These are phyloP conservation scores for Pyrocephalus nanus DNA, from an alignment of 2,797 vertebrate species.

Conservation along the genomic window DNA sequence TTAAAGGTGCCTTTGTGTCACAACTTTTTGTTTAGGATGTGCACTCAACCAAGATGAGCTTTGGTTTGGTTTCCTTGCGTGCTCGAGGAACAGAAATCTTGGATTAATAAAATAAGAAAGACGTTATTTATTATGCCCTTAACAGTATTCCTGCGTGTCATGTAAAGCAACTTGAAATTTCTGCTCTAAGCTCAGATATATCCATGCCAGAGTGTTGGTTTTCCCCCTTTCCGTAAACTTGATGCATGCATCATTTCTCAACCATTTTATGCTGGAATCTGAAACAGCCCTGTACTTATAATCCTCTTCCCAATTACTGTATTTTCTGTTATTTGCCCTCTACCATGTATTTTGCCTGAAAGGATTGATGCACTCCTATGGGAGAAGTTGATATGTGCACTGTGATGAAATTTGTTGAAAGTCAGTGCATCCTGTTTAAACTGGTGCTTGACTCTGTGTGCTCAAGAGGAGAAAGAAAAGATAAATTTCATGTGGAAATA, in stretches of 20 bases:
- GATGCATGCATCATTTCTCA: neutral
- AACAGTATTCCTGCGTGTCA: neutral
- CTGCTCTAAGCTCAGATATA: neutral
- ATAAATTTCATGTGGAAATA: neutral
- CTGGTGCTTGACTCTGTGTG: neutral
- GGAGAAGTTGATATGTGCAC: neutral
- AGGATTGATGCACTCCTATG: neutral
- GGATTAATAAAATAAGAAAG: neutral
- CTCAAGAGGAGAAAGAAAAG: neutral
- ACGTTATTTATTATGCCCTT: neutral
- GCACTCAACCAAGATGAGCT: neutral
- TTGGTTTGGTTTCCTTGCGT: neutral
- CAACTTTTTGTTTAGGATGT: constrained; percentile 13
- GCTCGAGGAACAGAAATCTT: neutral
- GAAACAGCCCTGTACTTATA: neutral
- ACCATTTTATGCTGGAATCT: neutral
- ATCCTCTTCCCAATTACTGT: neutral
- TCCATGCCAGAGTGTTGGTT: neutral
- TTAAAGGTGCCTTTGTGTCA: constrained; percentile 40
- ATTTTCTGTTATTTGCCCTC: neutral
- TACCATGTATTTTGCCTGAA: neutral
- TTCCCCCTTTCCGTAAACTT: neutral
- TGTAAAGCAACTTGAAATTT: neutral
- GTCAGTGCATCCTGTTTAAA: neutral
- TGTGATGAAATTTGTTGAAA: neutral